Base-by-base conservation (phyloP, 1,140 invertebrate genomes). In the Rhyzopertha dominica region DNA sequence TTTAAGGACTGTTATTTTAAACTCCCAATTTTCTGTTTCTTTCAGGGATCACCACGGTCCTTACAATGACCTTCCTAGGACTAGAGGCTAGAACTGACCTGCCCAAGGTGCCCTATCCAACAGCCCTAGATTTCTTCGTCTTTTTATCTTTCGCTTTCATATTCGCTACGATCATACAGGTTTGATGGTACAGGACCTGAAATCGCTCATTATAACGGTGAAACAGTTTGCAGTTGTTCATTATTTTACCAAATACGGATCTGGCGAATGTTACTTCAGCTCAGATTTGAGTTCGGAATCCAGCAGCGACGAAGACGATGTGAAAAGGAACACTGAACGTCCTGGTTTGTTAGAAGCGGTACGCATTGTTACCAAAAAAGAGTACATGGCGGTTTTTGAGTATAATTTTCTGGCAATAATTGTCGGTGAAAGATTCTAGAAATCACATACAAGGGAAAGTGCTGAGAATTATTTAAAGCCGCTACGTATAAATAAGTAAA, bases 61-160 rank as follows among this genome's bases (percentile, higher is more conserved):
- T 92, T 29, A 92, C 89, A 3, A 90, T 92, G 86, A 90, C 88
- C 1, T 91, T 90, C 62, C 69, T 92, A 28, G 88, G 88, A 8
- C 68, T 91, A 45, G 89, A 93, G 66, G 86, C 85, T 0, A 75
- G 89, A 35, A 88, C 83, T 9, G 87, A 91, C 71, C 69, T 92
- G 31, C 88, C 89, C 3, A 88, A 89, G 73, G 89, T 92, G 20
- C 78, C 87, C 23, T 91, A 91, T 68, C 84, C 85, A 1, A 92
- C 89, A 5, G 89, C 89, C 2, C 71, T 93, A 34, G 89, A 92
- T 62, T 86, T 87, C 50, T 93, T 90, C 63, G 85, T 92, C 0
- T 89, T 87, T 62, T 74, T 91, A 14, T 89, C 86, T 9, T 92
- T 91, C 59, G 80, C 78, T 1, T 93, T 90, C 64, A 88, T 92